Conservation (phyloP, 2,113 vertebrate genomes). For the Campylomormyrus numenius region DNA sequence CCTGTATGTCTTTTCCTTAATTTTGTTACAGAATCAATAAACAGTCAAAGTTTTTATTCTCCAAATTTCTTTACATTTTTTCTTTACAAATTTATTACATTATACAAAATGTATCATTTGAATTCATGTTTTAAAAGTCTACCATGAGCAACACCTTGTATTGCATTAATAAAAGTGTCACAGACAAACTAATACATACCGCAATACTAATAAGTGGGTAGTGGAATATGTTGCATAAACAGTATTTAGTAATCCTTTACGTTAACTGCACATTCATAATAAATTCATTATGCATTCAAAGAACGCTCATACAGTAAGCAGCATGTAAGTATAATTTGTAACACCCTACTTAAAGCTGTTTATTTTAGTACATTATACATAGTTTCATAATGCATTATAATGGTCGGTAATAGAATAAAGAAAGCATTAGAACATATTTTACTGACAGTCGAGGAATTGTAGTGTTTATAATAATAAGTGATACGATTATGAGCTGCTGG, state of each 20-base stretch:
- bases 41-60: neutral
- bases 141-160: neutral
- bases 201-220: neutral
- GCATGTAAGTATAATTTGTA: neutral
- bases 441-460: neutral
- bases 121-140: neutral
- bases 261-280: neutral
- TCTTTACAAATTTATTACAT: neutral
- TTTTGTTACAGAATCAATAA: neutral
- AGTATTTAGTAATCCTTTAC: neutral
- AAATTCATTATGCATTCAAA: neutral
- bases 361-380: neutral
- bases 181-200: neutral
- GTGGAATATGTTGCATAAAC: neutral
- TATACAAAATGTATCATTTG: neutral
- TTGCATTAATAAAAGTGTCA: neutral
- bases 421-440: neutral
- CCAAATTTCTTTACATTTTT: neutral
- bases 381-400: neutral
- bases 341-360: neutral
- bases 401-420: neutral
- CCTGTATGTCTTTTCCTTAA: neutral
- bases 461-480: neutral
- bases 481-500: neutral
- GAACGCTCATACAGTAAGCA: neutral